Evolutionary conservation across 2,113 vertebrate genomes (phyloP).

Genomic region (Grammomys dolichurus): DNA sequence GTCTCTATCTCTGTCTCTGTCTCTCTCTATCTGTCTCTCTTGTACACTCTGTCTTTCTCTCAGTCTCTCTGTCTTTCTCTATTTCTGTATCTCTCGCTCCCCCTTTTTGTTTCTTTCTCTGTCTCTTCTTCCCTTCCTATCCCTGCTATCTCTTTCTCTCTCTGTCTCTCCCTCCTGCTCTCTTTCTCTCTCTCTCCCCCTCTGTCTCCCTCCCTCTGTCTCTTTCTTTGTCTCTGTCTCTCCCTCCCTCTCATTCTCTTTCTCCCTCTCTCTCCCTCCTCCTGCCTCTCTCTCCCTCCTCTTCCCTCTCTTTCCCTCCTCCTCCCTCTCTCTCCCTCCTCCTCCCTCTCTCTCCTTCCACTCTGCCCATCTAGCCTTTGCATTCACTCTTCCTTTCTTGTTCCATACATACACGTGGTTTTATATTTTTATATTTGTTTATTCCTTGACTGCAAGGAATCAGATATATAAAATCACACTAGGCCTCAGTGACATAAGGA

Average conservation of each 20-base stretch:
- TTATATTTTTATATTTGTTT: conserved; percentile 58
- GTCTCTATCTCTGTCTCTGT: background rate
- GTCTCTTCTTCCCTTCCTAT: background rate
- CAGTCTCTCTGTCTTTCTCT: background rate
- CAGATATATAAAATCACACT: conserved; percentile 25
- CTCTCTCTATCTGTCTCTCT: background rate
- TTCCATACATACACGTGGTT: background rate
- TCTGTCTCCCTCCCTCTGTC: background rate
- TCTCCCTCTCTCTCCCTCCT: background rate
- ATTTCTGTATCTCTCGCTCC: background rate
- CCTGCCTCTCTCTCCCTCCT: background rate
- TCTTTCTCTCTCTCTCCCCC: too few relatives aligned
- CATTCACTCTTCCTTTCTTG: background rate
- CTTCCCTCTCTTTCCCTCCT: background rate
- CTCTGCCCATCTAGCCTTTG: background rate
- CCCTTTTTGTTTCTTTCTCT: too few relatives aligned
- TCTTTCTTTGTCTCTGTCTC: background rate
- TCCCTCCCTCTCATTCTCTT: background rate
- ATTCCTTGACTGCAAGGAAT: conserved; percentile 49
- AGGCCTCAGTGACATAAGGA: conserved; percentile 50
- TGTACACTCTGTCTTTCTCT: background rate
- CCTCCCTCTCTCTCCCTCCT: too few relatives aligned
- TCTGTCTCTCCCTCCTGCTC: background rate
- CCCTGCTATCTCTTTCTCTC: background rate
- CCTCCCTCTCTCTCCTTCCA: background rate